Evolutionary conservation across 2,797 vertebrate genomes (phyloP), one percentile per base, ranked within the genome.

Genomic region (Echiichthys vipera): DNA sequence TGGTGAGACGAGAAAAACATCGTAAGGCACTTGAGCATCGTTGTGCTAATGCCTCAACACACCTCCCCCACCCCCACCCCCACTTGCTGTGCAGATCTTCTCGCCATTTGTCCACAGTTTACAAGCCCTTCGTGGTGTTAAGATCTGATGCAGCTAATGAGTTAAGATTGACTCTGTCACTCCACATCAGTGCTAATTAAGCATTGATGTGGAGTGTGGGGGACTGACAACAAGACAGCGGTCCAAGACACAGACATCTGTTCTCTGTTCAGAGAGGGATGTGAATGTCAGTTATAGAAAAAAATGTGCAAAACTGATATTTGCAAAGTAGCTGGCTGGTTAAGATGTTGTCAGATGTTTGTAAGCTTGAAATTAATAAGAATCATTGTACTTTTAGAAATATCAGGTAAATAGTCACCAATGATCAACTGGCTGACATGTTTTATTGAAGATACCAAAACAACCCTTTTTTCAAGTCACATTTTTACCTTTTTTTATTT

Each of bases 1-100:
- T 98, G 78, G 37, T 12, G 55, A 65, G 20, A 84, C 22, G 37
- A 46, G 34, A 40, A 69, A 43, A 59, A 65, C 13, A 58, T 46
- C 22, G 59, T 83, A 53, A 88, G 46, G 58, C 43, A 24, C 39
- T 18, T 2, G 15, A 50, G 17, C 30, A 29, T 40, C 42, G 47
- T 1, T 22, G 56, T 14, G 27, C 32, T 54, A 27, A 36, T 18
- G 17, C 56, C 47, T 30, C 39, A 67, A 47, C 62, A 72, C n/a
- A n/a, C n/a, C n/a, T n/a, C n/a, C n/a, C 29, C 53, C 30, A 30
- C 45, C 58, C n/a, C n/a, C 29, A 49, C 30, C 27, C 45, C 58
- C 36, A 53, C 37, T 40, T 54, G 17, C 59, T 5, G 9, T 17
- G 17, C 24, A 13, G 30, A 43, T 57, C 46, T 20, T n/a, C 17